Evolutionary conservation across 2,113 vertebrate species (phyloP).

Genomic region (Dendrocopos noguchii): DNA sequence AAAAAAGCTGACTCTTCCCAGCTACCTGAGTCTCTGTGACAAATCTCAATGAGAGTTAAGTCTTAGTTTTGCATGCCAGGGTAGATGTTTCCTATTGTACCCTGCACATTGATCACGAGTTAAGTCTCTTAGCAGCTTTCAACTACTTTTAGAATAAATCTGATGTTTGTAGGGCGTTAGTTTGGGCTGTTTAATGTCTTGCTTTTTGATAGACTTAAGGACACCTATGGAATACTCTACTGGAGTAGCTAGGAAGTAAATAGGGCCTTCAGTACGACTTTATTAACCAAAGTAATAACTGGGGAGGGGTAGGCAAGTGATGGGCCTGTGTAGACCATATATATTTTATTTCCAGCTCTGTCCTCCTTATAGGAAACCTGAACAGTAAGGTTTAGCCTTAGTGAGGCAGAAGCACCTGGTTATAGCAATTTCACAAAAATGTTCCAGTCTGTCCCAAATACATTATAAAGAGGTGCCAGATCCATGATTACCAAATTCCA

Average conservation of each 20-base stretch:
- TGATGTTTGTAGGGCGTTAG: neutral
- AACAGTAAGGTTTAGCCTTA: neutral
- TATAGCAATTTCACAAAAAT: neutral
- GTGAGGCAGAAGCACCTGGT: conserved; percentile 2
- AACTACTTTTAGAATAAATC: neutral
- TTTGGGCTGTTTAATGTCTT: neutral
- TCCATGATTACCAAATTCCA: neutral
- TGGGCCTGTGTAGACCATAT: neutral
- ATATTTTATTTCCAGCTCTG: neutral
- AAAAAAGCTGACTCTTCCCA: neutral
- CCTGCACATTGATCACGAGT: neutral
- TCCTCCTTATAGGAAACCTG: neutral
- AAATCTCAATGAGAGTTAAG: neutral
- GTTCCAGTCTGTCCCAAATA: neutral
- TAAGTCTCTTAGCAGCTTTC: neutral
- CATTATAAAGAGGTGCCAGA: conserved; percentile 19
- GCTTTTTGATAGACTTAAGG: neutral
- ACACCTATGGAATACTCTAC: neutral
- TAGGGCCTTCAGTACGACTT: neutral
- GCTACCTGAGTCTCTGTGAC: neutral
- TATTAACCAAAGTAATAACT: neutral
- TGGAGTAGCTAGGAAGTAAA: neutral
- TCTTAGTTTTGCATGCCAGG: neutral
- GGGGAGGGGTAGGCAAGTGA: neutral
- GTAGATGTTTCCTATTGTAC: neutral